Evolutionary conservation across 2,888 invertebrate species (phyloP), one percentile per base, ranked within the genome.

Genomic region (Sepiola atlantica): DNA sequence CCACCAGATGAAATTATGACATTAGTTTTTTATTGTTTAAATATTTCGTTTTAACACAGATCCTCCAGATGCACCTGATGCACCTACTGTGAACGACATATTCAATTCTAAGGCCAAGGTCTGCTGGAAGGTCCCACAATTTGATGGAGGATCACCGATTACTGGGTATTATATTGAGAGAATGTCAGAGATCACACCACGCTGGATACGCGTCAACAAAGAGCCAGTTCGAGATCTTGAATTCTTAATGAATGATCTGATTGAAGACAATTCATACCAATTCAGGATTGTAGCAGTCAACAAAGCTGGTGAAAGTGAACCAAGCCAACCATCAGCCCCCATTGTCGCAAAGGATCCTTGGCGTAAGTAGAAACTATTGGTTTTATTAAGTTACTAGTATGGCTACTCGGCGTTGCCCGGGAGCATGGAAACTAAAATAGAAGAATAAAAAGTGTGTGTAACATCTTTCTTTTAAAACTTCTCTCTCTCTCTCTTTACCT

Each of bases 271-370:
- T 92, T 95, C 95, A 24, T 97, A 97, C 95, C 96, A 97, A 95
- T 97, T 97, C 96, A 95, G 97, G 35, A 96, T 97, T 21, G 96
- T 96, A 45, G 97, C 97, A 93, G 96, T 96, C 94, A 97, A 97
- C 95, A 98, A 99, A 96, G 98, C 98, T 97, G 99, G 99, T 61
- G 98, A 98, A 98, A 99, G 99, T 24, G 98, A 98, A 95, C 97
- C 97, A 32, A 96, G 97, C 95, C 95, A 95, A 55, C 96, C 97
- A 1, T 96, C 96, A 93, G 95, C 96, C 92, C 95, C 96, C 14
- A 95, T 97, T 95, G 96, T 95, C n/a, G 96, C 97, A 45, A 97
- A 97, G 94, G 97, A 97, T 95, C 97, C 97, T 93, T 97, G 96
- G 96, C 96, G 97, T 97, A 95, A 96, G 96, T 95, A 35, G 54